These are phyloP conservation scores for Gnathonemus longibarbis DNA, from an alignment of 2,113 vertebrate genomes.

Conservation along the genomic window DNA sequence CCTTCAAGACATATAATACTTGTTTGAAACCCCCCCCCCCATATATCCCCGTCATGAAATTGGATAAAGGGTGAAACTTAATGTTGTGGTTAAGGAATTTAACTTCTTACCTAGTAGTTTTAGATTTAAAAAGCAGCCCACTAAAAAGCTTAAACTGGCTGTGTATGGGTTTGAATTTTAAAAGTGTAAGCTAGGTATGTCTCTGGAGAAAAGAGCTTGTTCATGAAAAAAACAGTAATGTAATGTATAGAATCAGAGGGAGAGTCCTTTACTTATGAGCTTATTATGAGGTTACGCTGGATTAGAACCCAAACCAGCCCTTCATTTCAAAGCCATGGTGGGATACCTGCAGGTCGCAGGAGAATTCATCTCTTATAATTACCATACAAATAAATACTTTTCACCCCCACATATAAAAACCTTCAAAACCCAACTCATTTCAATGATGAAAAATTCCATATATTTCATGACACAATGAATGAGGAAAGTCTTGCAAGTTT, in stretches of 20 bases:
- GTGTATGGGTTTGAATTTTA: neutral
- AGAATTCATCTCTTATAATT: constrained; percentile 37
- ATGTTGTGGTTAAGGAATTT: neutral
- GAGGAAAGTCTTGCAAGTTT: neutral
- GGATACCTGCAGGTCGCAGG: constrained; percentile 30
- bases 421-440: constrained; percentile 6
- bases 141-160: neutral
- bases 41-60: neutral
- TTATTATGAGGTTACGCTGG: neutral
- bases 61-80: neutral
- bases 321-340: constrained; percentile 32
- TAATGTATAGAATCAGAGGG: neutral
- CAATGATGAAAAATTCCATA: neutral
- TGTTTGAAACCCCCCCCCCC: neutral
- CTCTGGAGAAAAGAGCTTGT: neutral
- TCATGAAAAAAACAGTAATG: neutral
- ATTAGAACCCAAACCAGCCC: constrained; percentile 20
- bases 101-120: neutral
- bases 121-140: neutral
- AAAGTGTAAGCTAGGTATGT: neutral
- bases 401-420: constrained; percentile 8
- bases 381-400: constrained; percentile 30
- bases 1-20: neutral
- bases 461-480: neutral
- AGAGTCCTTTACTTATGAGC: neutral